Percentiles rank a stretch among this genome's conserved stretches.
These are phyloP conservation scores for Trypoxylus dichotomus DNA, from an alignment of 1,140 invertebrate genomes.

Conservation along the genomic window DNA sequence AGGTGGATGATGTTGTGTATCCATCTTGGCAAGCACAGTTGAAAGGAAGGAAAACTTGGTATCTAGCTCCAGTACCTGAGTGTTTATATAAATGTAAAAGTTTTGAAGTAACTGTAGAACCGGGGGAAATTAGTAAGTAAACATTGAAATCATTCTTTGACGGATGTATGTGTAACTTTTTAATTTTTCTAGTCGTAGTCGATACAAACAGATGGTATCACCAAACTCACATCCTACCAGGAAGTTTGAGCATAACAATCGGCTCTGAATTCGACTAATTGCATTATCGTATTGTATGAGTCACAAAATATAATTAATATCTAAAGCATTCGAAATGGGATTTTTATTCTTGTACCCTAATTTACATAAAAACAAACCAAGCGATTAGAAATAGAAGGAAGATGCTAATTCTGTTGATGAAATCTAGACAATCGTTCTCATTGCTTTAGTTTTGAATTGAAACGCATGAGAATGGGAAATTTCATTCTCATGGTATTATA, in stretches of 20 bases:
- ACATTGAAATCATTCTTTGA: background rate
- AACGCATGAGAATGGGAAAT: no score
- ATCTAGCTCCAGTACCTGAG: slow-evolving; percentile 84
- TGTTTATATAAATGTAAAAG: slow-evolving; percentile 75
- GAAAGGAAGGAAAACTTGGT: slow-evolving; percentile 82
- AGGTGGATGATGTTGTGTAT: slow-evolving; percentile 89
- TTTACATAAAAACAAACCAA: background rate
- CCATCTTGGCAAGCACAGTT: slow-evolving; percentile 96
- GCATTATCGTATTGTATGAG: background rate
- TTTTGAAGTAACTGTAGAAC: slow-evolving; percentile 72
- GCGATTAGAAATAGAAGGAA: no score
- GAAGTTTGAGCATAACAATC: slow-evolving; percentile 91
- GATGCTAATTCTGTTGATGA: no score
- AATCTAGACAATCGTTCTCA: no score
- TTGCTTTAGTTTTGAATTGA: no score
- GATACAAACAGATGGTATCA: slow-evolving; percentile 97
- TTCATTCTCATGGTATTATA: no score
- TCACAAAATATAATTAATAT: background rate
- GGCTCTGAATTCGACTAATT: slow-evolving; percentile 90
- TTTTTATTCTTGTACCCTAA: background rate
- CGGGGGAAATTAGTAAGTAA: slow-evolving; percentile 87
- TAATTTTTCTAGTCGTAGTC: slow-evolving; percentile 73
- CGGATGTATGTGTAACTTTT: background rate
- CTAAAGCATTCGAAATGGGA: background rate
- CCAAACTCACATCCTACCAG: slow-evolving; percentile 81